Evolutionary conservation across 2,113 vertebrate species (phyloP), one percentile per base, ranked within the genome.

Genomic region (Caranx melampygus): DNA sequence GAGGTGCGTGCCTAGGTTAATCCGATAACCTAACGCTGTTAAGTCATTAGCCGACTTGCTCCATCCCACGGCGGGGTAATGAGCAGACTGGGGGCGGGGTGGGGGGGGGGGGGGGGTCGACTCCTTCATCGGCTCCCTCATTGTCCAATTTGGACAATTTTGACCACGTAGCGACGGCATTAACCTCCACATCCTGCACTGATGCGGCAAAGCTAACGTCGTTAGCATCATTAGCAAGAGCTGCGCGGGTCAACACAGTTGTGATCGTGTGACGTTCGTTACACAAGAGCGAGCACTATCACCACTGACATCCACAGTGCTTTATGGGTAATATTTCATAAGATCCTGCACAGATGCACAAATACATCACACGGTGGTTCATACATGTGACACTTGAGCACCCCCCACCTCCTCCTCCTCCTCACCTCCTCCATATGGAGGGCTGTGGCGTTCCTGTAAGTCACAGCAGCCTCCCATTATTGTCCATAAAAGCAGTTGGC

Each of bases 401-500:
- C 67, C 12, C 1, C 65, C 68, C 7, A 66, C 61, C 20, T 16
- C 61, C n/a, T 89, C 79, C 70, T 63, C 61, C 20, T 16, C 61
- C 45, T 89, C 79, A 66, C 61, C 20, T 16, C 61, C 45, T 89
- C 79, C 70, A 64, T 63, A 72, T 78, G 85, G 75, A 66, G 55
- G 85, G 61, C 31, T 85, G 76, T 3, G 79, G 81, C 54, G 59
- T 91, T 83, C 74, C 85, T 89, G 37, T 87, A 87, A 91, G 78
- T 89, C 73, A 92, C 52, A 77, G 85, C 90, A 87, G 85, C 66
- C 86, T 87, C 74, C 83, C 75, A 86, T 91, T 91, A 91, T 87
- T 87, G 85, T 90, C 90, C 90, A 84, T 92, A 92, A 93, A 90
- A 84, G 79, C 70, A 72, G 75, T 58, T 80, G 89, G 86, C 82